Evolutionary conservation across 1,140 invertebrate genomes (phyloP), one percentile per base, ranked within the genome.

Genomic region (Caenorhabditis latens): DNA sequence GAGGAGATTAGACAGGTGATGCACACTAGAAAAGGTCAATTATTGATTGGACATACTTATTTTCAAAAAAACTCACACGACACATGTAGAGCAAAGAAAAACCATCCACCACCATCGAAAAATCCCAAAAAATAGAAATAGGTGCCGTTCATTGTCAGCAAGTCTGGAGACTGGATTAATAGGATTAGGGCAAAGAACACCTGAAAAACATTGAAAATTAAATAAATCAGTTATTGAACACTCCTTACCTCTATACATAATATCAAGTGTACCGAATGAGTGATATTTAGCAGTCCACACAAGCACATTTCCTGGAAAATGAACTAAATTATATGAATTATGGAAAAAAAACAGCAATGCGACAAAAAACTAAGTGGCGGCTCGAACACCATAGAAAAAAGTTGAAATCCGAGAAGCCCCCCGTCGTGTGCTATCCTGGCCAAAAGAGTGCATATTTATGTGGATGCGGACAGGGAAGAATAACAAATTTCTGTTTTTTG

Each of bases 91-190:
- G 32, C 13, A 42, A 86, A 86, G 53, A 86, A 83, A 40, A 79
- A 83, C n/a, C 46, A n/a, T 55, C 86, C 86, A n/a, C 86, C 43
- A 42, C 86, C 86, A 42, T 86, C 55, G 71, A 86, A 86, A 65
- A 71, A 57, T 32, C 86, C 86, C 19, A 86, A 43, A 75, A 86
- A 86, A 53, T 86, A 86, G 57, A 86, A 86, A 83, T 86, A 86
- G 4, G 86, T 86, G 11, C 86, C 86, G 42, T 86, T 43, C 50
- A 71, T 79, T 8, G 86, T 83, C 2, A 86, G 79, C 79, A 86
- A 65, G 63, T 86, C 86, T 0, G 86, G 86, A 5, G 86, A 14
- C 40, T 86, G 86, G 40, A 86, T 83, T 2, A 86, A 79, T 14
- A 86, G 50, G 16, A 86, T 71, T 9, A 86, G 21, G 0, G 86